Evolutionary conservation across 2,797 vertebrate genomes (phyloP).

Genomic region (Lacerta agilis): DNA sequence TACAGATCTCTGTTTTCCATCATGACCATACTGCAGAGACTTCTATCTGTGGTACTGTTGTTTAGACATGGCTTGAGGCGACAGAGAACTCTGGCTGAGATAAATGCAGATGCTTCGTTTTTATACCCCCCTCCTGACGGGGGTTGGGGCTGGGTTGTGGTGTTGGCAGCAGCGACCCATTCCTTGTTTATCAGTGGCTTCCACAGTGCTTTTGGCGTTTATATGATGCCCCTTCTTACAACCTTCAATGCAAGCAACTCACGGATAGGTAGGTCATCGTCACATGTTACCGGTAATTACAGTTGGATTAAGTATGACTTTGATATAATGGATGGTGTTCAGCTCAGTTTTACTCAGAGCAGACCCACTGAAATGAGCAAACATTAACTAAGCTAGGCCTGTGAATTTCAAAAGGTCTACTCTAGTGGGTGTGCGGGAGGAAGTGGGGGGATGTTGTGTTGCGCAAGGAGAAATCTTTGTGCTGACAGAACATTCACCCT

Average conservation of each 20-base stretch:
- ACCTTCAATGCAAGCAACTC: constrained; percentile 9
- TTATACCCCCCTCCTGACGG: constrained; percentile 7
- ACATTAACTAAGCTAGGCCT: no score
- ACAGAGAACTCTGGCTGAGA: neutral
- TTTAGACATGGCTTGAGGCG: neutral
- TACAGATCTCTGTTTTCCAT: neutral
- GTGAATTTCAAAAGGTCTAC: no score
- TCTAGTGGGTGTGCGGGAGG: no score
- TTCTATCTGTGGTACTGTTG: neutral
- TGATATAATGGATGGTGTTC: neutral
- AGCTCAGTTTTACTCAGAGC: no score
- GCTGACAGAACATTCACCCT: no score
- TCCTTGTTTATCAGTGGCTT: constrained; percentile 6
- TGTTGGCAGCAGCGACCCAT: neutral
- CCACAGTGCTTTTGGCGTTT: constrained; percentile 29
- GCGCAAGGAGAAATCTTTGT: no score
- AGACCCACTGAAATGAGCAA: no score
- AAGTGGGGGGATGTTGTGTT: no score
- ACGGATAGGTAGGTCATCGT: constrained; percentile 1
- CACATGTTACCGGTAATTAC: neutral
- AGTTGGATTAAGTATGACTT: neutral
- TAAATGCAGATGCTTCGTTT: neutral
- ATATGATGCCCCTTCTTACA: neutral
- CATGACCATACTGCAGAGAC: neutral
- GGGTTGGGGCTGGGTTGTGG: constrained; percentile 5